Conservation (phyloP, 2,113 vertebrate species). For the Antechinus stuartii region DNA sequence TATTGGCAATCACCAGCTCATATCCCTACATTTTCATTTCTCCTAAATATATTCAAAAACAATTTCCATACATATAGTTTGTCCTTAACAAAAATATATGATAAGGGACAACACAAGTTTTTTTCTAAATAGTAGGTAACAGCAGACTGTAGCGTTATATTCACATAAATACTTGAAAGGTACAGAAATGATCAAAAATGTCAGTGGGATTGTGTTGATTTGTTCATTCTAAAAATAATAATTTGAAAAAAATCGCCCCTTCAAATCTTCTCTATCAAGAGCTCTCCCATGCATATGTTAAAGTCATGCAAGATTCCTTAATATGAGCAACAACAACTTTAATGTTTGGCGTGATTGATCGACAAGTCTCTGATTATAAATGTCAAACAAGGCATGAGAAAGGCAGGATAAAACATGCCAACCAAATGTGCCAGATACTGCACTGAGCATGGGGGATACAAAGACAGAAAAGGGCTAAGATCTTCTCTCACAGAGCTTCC, state of each 20-base stretch:
- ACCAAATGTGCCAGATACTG: neutral
- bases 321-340: neutral
- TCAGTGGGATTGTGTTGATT: neutral
- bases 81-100: neutral
- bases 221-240: neutral
- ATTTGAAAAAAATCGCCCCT: neutral
- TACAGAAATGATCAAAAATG: neutral
- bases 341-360: neutral
- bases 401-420: neutral
- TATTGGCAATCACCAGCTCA: neutral
- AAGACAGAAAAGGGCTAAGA: neutral
- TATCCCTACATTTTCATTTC: neutral
- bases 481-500: neutral
- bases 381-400: neutral
- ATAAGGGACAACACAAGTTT: neutral
- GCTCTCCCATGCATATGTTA: neutral
- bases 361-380: neutral
- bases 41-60: neutral
- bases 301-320: neutral
- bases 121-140: neutral
- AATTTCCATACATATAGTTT: neutral
- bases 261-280: neutral
- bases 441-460: neutral
- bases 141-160: neutral
- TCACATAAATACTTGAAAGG: neutral